Evolutionary conservation across 2,113 vertebrate species (phyloP).

Genomic region (Nycticryphes semicollaris): DNA sequence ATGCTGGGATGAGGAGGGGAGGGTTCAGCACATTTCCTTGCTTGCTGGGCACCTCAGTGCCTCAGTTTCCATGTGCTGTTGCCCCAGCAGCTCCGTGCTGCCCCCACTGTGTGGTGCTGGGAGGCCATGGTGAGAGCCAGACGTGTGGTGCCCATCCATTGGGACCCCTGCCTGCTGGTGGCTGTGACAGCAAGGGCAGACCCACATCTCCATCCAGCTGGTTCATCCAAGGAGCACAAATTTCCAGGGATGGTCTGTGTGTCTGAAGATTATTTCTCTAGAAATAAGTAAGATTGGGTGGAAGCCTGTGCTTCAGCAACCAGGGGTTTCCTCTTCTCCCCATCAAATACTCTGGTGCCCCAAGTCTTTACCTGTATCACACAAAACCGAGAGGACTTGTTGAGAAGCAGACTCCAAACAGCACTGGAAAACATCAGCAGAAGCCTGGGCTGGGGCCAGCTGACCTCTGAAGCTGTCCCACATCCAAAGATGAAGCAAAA

Average conservation of each 20-base stretch:
- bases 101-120: rapidly evolving
- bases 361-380: background rate
- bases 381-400: background rate
- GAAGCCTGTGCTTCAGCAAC: background rate
- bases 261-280: background rate
- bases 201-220: background rate
- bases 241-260: background rate
- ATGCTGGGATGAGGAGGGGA: background rate
- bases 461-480: background rate
- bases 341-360: background rate
- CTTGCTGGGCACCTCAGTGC: rapidly evolving
- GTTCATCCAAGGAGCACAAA: background rate
- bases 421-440: background rate
- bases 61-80: background rate
- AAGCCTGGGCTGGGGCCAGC: background rate
- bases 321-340: background rate
- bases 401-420: background rate
- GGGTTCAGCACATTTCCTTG: background rate
- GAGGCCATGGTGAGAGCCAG: background rate
- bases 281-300: background rate
- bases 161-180: background rate
- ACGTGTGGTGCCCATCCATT: rapidly evolving
- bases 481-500: background rate
- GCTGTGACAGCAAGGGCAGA: background rate
- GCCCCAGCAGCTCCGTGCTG: background rate